phyloP scores from a whole-genome alignment of 2,888 invertebrate species.

The Tinea trinotella region DNA sequence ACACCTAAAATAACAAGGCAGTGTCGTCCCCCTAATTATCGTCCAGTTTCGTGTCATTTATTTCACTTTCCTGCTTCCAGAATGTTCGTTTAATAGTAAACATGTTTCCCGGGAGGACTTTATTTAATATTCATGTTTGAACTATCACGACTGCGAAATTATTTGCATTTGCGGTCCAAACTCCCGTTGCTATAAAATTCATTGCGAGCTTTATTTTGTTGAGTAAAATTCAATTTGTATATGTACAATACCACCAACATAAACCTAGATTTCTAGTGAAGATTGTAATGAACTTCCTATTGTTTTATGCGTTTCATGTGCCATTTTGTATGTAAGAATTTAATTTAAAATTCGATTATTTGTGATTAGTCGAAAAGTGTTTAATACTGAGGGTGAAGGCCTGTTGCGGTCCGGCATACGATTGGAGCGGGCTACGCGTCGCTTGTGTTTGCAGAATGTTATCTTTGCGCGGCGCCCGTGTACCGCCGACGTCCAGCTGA shows the following conservation, averaged over 20 bases:
- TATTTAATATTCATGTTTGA: constrained; percentile 19
- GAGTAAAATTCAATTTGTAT: constrained; percentile 53
- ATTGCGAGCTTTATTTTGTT: constrained; percentile 44
- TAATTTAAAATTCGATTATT: constrained; percentile 11
- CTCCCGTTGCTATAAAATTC: constrained; percentile 53
- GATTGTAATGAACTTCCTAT: constrained; percentile 9
- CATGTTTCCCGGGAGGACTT: constrained; percentile 10
- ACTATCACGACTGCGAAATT: constrained; percentile 18
- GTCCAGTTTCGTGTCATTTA: neutral
- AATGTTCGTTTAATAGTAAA: neutral
- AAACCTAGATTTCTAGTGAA: constrained; percentile 36
- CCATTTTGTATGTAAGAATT: neutral
- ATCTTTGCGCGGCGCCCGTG: constrained; percentile 4
- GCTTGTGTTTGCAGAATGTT: neutral
- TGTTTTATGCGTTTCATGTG: neutral
- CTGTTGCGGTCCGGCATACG: neutral
- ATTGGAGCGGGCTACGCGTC: constrained; percentile 16
- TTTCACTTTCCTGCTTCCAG: neutral
- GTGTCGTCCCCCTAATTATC: neutral
- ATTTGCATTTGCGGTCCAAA: constrained; percentile 27
- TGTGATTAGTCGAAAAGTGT: constrained; percentile 17
- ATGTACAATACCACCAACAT: constrained; percentile 45
- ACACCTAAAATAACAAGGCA: neutral
- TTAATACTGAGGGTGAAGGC: constrained; percentile 7
- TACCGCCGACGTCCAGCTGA: neutral